These are phyloP conservation scores for Meteorus colon DNA, from an alignment of 2,888 invertebrate species.

Conservation along the genomic window DNA sequence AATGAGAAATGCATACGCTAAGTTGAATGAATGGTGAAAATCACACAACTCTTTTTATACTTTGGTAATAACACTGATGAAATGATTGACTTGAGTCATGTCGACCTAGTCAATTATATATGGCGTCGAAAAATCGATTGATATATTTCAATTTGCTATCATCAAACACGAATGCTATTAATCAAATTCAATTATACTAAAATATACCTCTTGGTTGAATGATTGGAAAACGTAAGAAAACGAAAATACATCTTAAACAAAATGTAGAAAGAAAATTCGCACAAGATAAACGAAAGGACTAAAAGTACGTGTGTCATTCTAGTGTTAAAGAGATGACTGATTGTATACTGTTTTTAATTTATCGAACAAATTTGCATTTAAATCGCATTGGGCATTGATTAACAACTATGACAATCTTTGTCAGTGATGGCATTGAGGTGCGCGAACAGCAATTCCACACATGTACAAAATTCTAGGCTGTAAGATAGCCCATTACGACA, in stretches of 20 bases:
- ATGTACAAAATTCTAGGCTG: conserved; percentile 64
- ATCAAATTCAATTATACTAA: too few relatives aligned
- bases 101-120: too few relatives aligned
- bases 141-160: too few relatives aligned
- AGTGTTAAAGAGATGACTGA: too few relatives aligned
- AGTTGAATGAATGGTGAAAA: neutral
- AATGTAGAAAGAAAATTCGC: too few relatives aligned
- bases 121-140: too few relatives aligned
- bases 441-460: conserved; percentile 55
- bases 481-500: conserved; percentile 62
- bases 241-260: too few relatives aligned
- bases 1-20: neutral
- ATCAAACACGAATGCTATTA: too few relatives aligned
- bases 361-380: conserved; percentile 26
- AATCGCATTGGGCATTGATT: conserved; percentile 45
- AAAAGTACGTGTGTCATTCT: too few relatives aligned
- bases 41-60: neutral
- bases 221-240: too few relatives aligned
- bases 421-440: conserved; percentile 50
- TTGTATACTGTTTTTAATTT: neutral
- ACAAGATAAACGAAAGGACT: neutral
- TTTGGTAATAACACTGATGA: neutral
- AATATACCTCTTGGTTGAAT: too few relatives aligned
- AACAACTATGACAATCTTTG: conserved; percentile 54
- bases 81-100: too few relatives aligned